Evolutionary conservation across 1,140 invertebrate genomes (phyloP).

Genomic region (Aphelinus certus): DNA sequence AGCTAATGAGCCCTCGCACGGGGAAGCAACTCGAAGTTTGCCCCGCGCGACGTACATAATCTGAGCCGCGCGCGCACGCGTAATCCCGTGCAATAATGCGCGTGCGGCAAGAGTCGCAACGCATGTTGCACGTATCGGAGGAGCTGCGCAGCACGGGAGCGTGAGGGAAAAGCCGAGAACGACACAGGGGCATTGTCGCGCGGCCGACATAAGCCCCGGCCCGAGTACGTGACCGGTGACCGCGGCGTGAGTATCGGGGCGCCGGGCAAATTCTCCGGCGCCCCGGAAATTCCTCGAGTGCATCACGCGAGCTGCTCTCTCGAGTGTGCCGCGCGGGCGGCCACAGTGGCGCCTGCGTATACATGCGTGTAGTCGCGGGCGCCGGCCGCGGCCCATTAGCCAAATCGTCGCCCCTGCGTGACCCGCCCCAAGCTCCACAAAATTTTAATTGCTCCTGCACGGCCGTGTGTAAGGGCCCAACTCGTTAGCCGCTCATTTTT

Average conservation of each 20-base stretch:
- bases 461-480: neutral
- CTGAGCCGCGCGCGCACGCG: neutral
- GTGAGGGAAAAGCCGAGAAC: too few relatives aligned
- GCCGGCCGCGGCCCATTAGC: constrained; percentile 28
- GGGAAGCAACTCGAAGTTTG: too few relatives aligned
- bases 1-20: too few relatives aligned
- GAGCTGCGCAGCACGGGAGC: too few relatives aligned
- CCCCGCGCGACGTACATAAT: too few relatives aligned
- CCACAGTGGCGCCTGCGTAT: too few relatives aligned
- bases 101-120: constrained; percentile 7
- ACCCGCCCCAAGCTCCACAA: neutral
- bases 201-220: constrained; percentile 14
- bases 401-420: constrained; percentile 10
- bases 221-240: neutral
- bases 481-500: constrained; percentile 34
- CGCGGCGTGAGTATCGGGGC: neutral
- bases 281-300: too few relatives aligned
- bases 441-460: constrained; percentile 34
- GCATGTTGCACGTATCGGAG: neutral
- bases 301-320: too few relatives aligned
- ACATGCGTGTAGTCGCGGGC: neutral
- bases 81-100: neutral
- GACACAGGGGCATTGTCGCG: neutral
- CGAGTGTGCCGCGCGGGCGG: too few relatives aligned
- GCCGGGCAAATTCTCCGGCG: too few relatives aligned